These are phyloP conservation scores for Drosophila borealis DNA, from an alignment of 2,888 invertebrate species.

Conservation along the genomic window DNA sequence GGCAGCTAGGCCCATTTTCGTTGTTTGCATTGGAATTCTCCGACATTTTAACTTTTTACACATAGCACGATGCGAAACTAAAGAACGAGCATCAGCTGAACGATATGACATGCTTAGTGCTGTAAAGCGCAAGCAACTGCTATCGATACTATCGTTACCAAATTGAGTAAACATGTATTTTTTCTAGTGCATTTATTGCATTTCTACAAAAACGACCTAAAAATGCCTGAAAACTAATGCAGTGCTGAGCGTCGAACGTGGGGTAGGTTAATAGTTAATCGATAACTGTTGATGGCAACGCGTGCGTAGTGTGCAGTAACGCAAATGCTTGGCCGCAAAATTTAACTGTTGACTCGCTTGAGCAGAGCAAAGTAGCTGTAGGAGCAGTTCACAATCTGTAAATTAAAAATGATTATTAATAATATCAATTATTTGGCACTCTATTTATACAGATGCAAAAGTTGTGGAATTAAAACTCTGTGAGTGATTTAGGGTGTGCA, in stretches of 20 bases:
- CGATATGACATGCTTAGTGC: slow-evolving; percentile 47
- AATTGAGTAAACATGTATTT: not conserved
- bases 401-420: slow-evolving; percentile 14
- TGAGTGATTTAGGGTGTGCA: slow-evolving; percentile 72
- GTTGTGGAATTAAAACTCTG: slow-evolving; percentile 71
- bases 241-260: not conserved
- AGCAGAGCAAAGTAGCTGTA: slow-evolving; percentile 79
- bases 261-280: slow-evolving; percentile 8
- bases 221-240: not conserved
- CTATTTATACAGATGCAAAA: slow-evolving; percentile 75
- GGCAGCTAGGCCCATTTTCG: slow-evolving; percentile 58
- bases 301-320: not conserved
- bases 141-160: not conserved
- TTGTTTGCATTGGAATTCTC: slow-evolving; percentile 47
- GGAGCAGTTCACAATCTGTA: slow-evolving; percentile 78
- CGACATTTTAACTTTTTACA: slow-evolving; percentile 76
- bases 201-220: not conserved
- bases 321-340: slow-evolving; percentile 1
- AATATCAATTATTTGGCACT: accelerated
- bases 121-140: slow-evolving; percentile 4
- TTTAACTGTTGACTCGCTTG: slow-evolving; percentile 72
- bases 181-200: slow-evolving; percentile 19
- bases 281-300: slow-evolving; percentile 20
- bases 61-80: slow-evolving; percentile 30
- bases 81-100: slow-evolving; percentile 45